Evolutionary conservation across 2,888 invertebrate genomes (phyloP), one percentile per base, ranked within the genome.

Genomic region (Synanthedon myopaeformis): DNA sequence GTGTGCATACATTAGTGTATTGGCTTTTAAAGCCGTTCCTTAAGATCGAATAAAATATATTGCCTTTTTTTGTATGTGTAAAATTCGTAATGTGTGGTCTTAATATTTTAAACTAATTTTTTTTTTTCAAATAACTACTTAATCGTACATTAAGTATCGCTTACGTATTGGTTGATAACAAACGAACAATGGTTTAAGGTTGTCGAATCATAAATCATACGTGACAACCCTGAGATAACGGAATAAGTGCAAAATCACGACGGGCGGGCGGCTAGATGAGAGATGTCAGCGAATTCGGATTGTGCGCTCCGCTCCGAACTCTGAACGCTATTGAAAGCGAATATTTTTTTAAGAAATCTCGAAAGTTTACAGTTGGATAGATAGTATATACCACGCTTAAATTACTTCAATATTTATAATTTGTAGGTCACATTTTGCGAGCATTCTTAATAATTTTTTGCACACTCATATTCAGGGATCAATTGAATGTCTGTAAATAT

Each of bases 161-260:
- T 49, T 19, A 10, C 8, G 17, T 14, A 49, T 17, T 23, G 19
- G 10, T 19, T 19, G 19, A 17, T 23, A 23, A 14, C 49, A 12
- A 13, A 49, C 17, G 23, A 49, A 49, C 23, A 49, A 49, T 49
- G 49, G 17, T 13, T 12, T 14, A 6, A 3, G 6, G 14, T 45
- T 45, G 45, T 45, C 35, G 35, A 45, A 19, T 10, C 12, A 53
- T 53, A 53, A 57, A 55, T 55, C 53, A 52, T 45, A 51, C 51
- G 41, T 54, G 60, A 54, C 71, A 72, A 56, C 67, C 68, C 66
- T 71, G 59, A 19, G 57, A 61, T 62, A 62, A 65, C 64, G 60
- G 66, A 57, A 61, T 59, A 56, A 66, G 67, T 72, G 69, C 67
- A 67, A 66, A 70, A 66, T 63, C 69, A 56, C 61, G 56, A 61